Conservation (phyloP, 1,140 invertebrate species). For the Adelges cooleyi region DNA sequence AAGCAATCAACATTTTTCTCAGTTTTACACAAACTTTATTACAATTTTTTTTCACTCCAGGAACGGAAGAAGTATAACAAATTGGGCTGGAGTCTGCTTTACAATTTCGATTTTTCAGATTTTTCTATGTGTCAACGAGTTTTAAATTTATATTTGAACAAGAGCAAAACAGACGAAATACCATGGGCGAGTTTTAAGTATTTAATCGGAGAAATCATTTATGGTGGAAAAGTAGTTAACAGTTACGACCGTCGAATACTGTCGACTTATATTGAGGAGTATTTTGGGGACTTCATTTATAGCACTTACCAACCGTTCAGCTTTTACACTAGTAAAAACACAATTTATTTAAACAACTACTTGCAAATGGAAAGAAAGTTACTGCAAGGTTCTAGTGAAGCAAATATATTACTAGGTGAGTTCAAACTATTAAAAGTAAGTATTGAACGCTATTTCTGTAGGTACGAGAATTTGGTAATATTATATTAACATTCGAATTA, state of each 20-base stretch:
- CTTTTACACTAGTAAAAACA: constrained; percentile 62
- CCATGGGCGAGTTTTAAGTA: constrained; percentile 85
- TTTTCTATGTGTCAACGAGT: constrained; percentile 76
- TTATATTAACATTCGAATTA: not conserved
- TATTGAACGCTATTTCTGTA: too few species aligned
- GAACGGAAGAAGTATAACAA: constrained; percentile 83
- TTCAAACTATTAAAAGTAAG: not conserved
- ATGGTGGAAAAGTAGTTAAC: constrained; percentile 84
- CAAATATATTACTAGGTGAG: not conserved
- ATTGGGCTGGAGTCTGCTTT: constrained; percentile 84
- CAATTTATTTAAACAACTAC: constrained; percentile 65
- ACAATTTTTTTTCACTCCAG: constrained; percentile 54
- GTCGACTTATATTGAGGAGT: constrained; percentile 81
- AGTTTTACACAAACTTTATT: too few species aligned
- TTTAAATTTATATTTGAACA: constrained; percentile 64
- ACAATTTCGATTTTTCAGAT: constrained; percentile 86
- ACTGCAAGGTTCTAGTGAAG: constrained; percentile 40
- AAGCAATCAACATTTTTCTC: not conserved
- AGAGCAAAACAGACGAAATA: constrained; percentile 40
- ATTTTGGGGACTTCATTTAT: constrained; percentile 85
- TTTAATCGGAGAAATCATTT: constrained; percentile 86
- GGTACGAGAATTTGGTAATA: too few species aligned
- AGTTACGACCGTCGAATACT: constrained; percentile 75
- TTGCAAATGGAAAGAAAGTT: constrained; percentile 56
- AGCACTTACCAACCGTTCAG: constrained; percentile 79